Percentiles rank a stretch among this genome's conserved stretches.
phyloP scores from a whole-genome alignment of 1,140 invertebrate species.

The Drosophila miranda region DNA sequence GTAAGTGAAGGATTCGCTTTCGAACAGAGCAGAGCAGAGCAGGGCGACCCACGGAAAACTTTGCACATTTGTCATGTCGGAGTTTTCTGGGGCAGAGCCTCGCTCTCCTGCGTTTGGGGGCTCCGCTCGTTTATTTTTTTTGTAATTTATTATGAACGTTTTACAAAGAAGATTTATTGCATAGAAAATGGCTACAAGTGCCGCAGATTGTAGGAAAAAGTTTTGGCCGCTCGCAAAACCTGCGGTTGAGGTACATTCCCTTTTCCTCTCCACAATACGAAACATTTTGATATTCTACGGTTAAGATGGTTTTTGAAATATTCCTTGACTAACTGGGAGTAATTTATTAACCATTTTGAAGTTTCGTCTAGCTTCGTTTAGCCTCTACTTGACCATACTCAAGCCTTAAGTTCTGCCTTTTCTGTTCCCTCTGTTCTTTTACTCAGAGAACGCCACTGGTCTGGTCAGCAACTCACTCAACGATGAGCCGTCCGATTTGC shows the following conservation, averaged over 20 bases:
- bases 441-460: constrained; percentile 72
- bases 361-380: constrained; percentile 45
- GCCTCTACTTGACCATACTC: neutral
- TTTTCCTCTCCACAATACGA: constrained; percentile 4
- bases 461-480: constrained; percentile 58
- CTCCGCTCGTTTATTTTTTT: constrained; percentile 47
- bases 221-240: constrained; percentile 19
- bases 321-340: constrained; percentile 25
- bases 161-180: constrained; percentile 73
- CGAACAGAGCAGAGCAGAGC: too few species aligned
- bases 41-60: constrained; percentile 37
- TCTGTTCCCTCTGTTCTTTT: neutral
- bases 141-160: constrained; percentile 73
- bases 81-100: constrained; percentile 26
- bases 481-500: constrained; percentile 65
- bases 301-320: constrained; percentile 21
- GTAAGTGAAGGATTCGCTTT: constrained; percentile 31
- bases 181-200: constrained; percentile 70
- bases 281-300: constrained; percentile 4
- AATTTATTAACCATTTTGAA: constrained; percentile 36
- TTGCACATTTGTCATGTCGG: constrained; percentile 66
- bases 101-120: constrained; percentile 20
- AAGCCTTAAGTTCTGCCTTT: constrained; percentile 6
- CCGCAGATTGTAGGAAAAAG: constrained; percentile 57
- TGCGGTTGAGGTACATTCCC: constrained; percentile 26